A percentile compares a stretch with the other conserved stretches of the same genome.
Conservation (phyloP, 2,888 invertebrate genomes). For the Dromius quadrimaculatus region DNA sequence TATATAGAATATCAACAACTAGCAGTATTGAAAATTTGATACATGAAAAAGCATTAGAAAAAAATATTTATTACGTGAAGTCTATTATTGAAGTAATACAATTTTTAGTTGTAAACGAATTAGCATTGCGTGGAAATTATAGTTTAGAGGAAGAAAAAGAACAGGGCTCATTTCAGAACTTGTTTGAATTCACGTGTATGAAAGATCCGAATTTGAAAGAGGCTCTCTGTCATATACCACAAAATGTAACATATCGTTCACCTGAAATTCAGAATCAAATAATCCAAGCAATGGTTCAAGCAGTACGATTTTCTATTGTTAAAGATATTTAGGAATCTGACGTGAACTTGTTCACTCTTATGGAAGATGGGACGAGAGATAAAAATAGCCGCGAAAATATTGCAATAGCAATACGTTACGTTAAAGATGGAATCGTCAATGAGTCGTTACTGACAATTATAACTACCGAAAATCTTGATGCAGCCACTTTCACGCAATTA, state of each 20-base stretch:
- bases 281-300: constrained; percentile 42
- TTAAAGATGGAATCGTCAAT: constrained; percentile 30
- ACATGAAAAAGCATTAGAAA: constrained; percentile 33
- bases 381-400: constrained; percentile 42
- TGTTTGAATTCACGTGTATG: constrained; percentile 32
- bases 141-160: constrained; percentile 40
- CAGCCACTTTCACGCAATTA: constrained; percentile 36
- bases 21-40: constrained; percentile 27
- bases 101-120: constrained; percentile 58
- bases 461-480: constrained; percentile 35
- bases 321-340: constrained; percentile 41
- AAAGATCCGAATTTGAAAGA: background rate
- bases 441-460: constrained; percentile 42
- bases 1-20: background rate
- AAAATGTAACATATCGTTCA: constrained; percentile 38
- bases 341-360: constrained; percentile 28
- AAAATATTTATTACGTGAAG: constrained; percentile 50
- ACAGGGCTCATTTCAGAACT: constrained; percentile 40
- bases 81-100: constrained; percentile 47
- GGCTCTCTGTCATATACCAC: constrained; percentile 22
- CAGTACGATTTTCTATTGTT: constrained; percentile 20
- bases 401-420: constrained; percentile 14
- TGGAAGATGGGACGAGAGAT: constrained; percentile 36
- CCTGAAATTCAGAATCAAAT: constrained; percentile 45
- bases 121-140: constrained; percentile 59